A percentile compares a stretch with the other conserved stretches of the same genome.
phyloP scores from a whole-genome alignment of 2,888 invertebrate genomes.

The Drosophila barbarae region DNA sequence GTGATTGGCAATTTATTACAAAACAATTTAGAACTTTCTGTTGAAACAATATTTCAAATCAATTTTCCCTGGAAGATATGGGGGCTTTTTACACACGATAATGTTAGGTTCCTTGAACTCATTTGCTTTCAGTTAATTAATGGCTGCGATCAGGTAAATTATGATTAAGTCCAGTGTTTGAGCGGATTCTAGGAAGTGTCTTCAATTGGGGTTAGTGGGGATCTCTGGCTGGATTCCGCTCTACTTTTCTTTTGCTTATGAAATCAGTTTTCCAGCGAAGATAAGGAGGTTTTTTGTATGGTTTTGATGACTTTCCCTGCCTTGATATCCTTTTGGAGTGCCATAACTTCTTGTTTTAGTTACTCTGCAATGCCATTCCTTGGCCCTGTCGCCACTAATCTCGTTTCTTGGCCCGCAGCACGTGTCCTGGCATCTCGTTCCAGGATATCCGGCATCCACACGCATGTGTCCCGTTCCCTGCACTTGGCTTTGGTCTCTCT shows the following conservation, averaged over 20 bases:
- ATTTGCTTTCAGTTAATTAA: conserved; percentile 22
- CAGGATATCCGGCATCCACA: conserved; percentile 53
- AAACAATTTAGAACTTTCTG: conserved; percentile 32
- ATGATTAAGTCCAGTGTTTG: conserved; percentile 20
- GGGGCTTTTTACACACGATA: conserved; percentile 4
- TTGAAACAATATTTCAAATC: conserved; percentile 39
- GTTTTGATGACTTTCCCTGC: no score
- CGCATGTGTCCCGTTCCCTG: conserved; percentile 3
- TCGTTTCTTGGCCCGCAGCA: conserved; percentile 45
- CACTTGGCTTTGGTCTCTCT: conserved; percentile 4
- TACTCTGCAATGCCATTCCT: background rate
- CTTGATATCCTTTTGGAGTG: background rate
- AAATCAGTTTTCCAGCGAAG: background rate
- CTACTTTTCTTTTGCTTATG: background rate
- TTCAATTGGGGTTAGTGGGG: conserved; percentile 4
- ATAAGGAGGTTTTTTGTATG: no score
- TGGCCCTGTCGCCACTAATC: conserved; percentile 15
- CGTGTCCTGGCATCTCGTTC: conserved; percentile 64
- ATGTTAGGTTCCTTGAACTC: conserved; percentile 41
- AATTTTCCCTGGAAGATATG: conserved; percentile 23
- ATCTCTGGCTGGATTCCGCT: background rate
- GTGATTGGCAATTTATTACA: conserved; percentile 53
- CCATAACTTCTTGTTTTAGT: conserved; percentile 4
- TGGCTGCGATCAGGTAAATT: conserved; percentile 17
- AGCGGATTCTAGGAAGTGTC: conserved; percentile 20